Base-by-base conservation (phyloP, 2,113 vertebrate species). In the Carassius auratus region DNA sequence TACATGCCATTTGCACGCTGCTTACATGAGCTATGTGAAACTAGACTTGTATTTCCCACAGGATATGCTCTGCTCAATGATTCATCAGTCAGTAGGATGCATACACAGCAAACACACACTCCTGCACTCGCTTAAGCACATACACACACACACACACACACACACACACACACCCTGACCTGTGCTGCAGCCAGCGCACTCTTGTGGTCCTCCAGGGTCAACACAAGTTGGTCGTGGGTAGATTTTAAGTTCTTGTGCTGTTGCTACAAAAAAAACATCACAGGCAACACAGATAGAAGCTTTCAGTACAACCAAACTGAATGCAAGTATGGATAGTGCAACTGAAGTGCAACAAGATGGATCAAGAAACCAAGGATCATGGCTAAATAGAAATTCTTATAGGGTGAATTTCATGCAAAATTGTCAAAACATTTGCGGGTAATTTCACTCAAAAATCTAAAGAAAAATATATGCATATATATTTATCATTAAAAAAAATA, bases 131-230 rank as follows among this genome's bases (percentile, higher is more conserved):
- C n/a, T n/a, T n/a, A n/a, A n/a, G n/a, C n/a, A n/a, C n/a, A n/a
- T n/a, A n/a, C 26, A 26, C 26, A 26, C 26, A 26, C 26, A 26
- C 26, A 26, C 76, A 26, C 55, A 30, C 26, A 26, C 26, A 26
- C 26, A 26, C 26, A 26, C 26, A 26, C 76, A 26, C 55, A 30
- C 59, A 55, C 76, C 89, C 94, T 96, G 90, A 99, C 98, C 98
- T 99, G 96, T 80, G 98, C 98, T 90, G 94, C 96, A 86, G 95
- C 96, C 92, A 99, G 97, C 52, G 97, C 97, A 93, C 97, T 98
- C 96, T 98, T 99, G 97, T 99, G 98, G 96, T 98, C 97, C 92
- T 99, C 96, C 92, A 99, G 88, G 81, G 96, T 97, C 96, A 98
- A 92, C 95, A 95, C 95, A 91, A 99, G 96, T 86, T 97, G 94